These are phyloP conservation scores for Axinella damicornis DNA, from an alignment of 37 sponge, comb jelly and placozoan genomes.

Conservation along the genomic window DNA sequence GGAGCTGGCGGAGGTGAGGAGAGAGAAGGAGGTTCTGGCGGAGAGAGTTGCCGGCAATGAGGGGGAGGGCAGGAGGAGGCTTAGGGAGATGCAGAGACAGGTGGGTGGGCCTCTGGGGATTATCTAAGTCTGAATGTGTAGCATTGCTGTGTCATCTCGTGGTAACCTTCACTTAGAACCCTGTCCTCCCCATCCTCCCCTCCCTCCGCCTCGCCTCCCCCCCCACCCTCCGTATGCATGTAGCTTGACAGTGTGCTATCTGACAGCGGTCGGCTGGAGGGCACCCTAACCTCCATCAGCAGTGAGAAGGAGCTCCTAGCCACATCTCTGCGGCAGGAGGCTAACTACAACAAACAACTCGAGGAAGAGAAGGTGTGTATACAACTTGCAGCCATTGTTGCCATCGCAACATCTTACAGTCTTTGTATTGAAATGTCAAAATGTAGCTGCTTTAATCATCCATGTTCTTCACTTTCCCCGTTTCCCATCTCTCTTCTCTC, in stretches of 20 bases:
- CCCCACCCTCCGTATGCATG: not conserved
- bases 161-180: not conserved
- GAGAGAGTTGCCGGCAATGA: too few relatives aligned
- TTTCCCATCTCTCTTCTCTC: too few relatives aligned
- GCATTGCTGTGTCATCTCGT: too few relatives aligned
- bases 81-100: too few relatives aligned
- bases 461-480: too few relatives aligned
- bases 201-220: not conserved
- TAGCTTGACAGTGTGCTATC: slow-evolving; percentile 36
- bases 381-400: too few relatives aligned
- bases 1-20: not conserved
- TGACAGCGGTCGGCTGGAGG: slow-evolving; percentile 26
- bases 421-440: too few relatives aligned
- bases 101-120: too few relatives aligned
- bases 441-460: too few relatives aligned
- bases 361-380: slow-evolving; percentile 35
- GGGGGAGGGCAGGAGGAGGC: too few relatives aligned
- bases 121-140: too few relatives aligned
- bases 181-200: not conserved
- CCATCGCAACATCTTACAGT: too few relatives aligned
- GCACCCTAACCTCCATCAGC: slow-evolving; percentile 21
- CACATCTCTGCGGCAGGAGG: slow-evolving; percentile 32
- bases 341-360: slow-evolving; percentile 28
- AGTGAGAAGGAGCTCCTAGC: slow-evolving; percentile 54
- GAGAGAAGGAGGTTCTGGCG: not conserved